Evolutionary conservation across 1,140 invertebrate species (phyloP), one percentile per base, ranked within the genome.

Genomic region (Pseudomyrmex sp.): DNA sequence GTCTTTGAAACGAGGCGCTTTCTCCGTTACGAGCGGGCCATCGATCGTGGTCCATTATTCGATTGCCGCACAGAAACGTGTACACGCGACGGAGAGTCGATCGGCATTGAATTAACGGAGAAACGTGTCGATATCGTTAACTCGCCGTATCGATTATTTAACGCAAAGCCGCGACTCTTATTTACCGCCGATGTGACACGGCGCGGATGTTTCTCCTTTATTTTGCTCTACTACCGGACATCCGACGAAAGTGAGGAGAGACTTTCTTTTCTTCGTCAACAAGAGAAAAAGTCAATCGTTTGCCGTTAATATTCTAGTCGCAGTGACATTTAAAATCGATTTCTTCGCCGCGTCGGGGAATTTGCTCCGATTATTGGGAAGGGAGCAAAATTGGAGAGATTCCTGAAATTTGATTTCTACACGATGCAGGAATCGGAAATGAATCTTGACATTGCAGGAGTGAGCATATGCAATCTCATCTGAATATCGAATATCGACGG

Each of bases 21-120:
- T 70, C 65, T 59, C 65, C 65, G 65, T 79, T 79, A 79, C 75
- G 65, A 79, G 50, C 35, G 44, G 26, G 54, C 65, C 76, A 79
- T 79, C 76, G 76, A 79, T 79, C 76, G 44, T 13, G 54, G 65
- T 79, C 76, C 76, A 70, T 79, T 79, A 79, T 79, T 68, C 65
- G 76, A 79, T 79, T 70, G 65, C 54, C 65, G 54, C 65, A 48
- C 48, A 70, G 65, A n/a, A 59, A 70, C n/a, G 65, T 70, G 44
- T 69, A 69, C 35, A 35, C 15, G 48, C 15, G 35, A n/a, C 73
- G 59, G 23, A 46, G 35, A n/a, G n/a, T n/a, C n/a, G 23, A 46
- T 23, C 52, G 63, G 15, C 63, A 79, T 79, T 79, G 65, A 79
- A 70, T 79, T 79, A 79, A 70, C 54, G 66, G 10, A 18, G 44